Evolutionary conservation across 1,140 invertebrate genomes (phyloP), one percentile per base, ranked within the genome.

Genomic region (Arion vulgaris): DNA sequence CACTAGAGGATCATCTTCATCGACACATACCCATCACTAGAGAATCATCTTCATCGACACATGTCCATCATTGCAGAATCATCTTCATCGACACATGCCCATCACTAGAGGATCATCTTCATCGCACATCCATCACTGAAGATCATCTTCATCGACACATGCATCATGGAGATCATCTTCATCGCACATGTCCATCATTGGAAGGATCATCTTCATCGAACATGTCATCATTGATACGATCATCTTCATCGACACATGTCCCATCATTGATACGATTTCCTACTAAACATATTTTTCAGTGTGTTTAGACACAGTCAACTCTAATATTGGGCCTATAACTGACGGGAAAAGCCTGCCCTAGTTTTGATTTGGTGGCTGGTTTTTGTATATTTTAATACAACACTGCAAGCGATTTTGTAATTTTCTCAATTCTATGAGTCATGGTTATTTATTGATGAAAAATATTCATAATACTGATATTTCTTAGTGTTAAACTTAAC

Each of bases 101-200:
- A 32, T 62, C 76, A 36, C 1, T n/a, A 36, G 11, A 15, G 19
- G 45, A 74, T 62, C 51, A 62, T 80, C 26, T 45, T 80, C 36
- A 53, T 71, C 39, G 45, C 45, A 49, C 45, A 9, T 11, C 45
- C 45, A 49, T 19, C 45, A 49, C 45, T 49, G 19, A 9, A 49
- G 9, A 9, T 11, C 45, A 9, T 11, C 45, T 19, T 11, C 45
- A 9, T 11, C 45, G 9, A 49, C 19, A 9, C 9, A 41, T 69
- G 34, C 77, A 66, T 41, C 77, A 66, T 69, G 32, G 71, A 72
- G 36, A 80, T 72, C 82, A 80, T 80, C 53, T 15, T n/a, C 26
- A 57, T n/a, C 19, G 19, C 45, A 49, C 45, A 9, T 11, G 9
- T 19, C 69, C 53, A 57, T n/a, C 53, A 57, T n/a, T 23, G 23